Conservation (phyloP, 2,113 vertebrate species). For the Cottus gobio region DNA sequence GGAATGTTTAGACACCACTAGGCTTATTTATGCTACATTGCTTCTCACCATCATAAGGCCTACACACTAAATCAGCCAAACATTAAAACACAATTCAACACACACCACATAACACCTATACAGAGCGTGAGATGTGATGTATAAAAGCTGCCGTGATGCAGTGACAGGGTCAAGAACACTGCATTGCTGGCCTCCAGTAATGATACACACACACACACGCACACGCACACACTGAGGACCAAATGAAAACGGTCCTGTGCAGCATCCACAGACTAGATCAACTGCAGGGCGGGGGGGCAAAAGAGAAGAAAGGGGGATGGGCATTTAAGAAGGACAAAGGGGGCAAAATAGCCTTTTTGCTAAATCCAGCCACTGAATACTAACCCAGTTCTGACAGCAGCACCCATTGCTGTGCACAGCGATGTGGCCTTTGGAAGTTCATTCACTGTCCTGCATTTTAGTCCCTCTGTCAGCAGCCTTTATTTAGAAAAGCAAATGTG, state of each 20-base stretch:
- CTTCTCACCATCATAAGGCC: slow-evolving; percentile 5
- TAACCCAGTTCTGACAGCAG: slow-evolving; percentile 65
- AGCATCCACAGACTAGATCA: slow-evolving; percentile 29
- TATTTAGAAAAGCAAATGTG: slow-evolving; percentile 72
- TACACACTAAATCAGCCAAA: slow-evolving; percentile 17
- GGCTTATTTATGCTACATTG: slow-evolving; percentile 12
- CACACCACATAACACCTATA: slow-evolving; percentile 23
- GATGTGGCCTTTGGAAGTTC: slow-evolving; percentile 68
- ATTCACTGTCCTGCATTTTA: slow-evolving; percentile 65
- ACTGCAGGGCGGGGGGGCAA: not conserved
- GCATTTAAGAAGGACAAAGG: slow-evolving; percentile 61
- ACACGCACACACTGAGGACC: slow-evolving; percentile 1
- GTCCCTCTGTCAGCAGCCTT: slow-evolving; percentile 71
- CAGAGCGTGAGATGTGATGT: slow-evolving; percentile 20
- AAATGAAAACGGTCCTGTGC: slow-evolving; percentile 22
- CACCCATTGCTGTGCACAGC: slow-evolving; percentile 35
- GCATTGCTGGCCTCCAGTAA: slow-evolving; percentile 54
- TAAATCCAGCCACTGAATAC: slow-evolving; percentile 49
- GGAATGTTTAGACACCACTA: not conserved
- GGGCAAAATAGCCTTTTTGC: slow-evolving; percentile 30
- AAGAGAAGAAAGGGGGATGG: slow-evolving; percentile 36
- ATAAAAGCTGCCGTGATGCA: slow-evolving; percentile 34
- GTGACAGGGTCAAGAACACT: slow-evolving; percentile 60
- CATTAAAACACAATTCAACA: slow-evolving; percentile 20
- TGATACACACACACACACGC: slow-evolving; percentile 20